Conservation (phyloP, 1,140 invertebrate genomes). For the Doryteuthis pealeii region DNA sequence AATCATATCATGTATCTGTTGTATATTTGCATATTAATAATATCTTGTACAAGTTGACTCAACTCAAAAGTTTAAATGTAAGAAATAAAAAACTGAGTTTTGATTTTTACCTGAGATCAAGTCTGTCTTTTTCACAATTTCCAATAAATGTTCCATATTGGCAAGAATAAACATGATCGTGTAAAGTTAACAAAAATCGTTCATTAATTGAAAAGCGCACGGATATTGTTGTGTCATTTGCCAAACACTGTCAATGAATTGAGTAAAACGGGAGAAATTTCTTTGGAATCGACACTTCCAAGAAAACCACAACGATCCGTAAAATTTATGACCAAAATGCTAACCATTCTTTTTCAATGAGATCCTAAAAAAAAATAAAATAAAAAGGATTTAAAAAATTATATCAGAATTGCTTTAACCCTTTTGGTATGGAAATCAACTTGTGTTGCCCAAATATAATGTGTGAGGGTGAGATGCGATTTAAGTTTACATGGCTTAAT, state of each 20-base stretch:
- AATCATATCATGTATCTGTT: no score
- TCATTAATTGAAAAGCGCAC: slow-evolving; percentile 97
- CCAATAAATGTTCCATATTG: slow-evolving; percentile 97
- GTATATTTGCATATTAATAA: no score
- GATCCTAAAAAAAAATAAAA: slow-evolving; percentile 73
- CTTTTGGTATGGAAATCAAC: no score
- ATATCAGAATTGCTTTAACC: no score
- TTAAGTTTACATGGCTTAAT: no score
- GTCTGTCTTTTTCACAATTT: slow-evolving; percentile 71
- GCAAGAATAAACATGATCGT: slow-evolving; percentile 96
- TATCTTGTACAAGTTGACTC: no score
- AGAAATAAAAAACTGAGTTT: no score
- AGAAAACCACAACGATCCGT: slow-evolving; percentile 86
- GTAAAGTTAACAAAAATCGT: slow-evolving; percentile 85
- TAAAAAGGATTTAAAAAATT: no score
- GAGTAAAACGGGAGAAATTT: slow-evolving; percentile 97
- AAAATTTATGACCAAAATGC: slow-evolving; percentile 97
- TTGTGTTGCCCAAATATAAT: no score
- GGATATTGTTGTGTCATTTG: slow-evolving; percentile 89
- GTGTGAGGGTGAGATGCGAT: no score
- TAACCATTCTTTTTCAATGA: slow-evolving; percentile 93
- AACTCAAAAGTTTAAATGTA: no score
- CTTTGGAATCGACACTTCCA: slow-evolving; percentile 86
- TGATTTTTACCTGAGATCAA: slow-evolving; percentile 70
- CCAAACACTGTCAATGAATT: slow-evolving; percentile 93